Base-by-base conservation (phyloP, 2,888 invertebrate genomes). In the Ephialtes manifestator region DNA sequence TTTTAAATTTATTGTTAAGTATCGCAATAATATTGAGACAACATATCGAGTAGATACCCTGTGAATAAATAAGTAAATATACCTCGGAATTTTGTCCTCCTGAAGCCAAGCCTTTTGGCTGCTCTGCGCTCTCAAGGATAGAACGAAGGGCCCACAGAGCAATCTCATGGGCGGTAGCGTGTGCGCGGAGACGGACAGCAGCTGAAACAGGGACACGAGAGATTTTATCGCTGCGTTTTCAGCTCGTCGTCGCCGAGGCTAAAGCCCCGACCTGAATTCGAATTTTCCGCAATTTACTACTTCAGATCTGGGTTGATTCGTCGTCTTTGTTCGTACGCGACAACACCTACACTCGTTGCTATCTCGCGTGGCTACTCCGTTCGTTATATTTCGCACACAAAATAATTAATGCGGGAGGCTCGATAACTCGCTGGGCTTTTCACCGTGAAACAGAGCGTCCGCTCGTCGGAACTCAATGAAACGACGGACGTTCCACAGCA, bases 151-250 rank as follows among this genome's bases (percentile, higher is more conserved):
- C 65, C 90, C 89, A 82, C 94, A 94, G 7, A 94, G 88, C 80
- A 93, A 88, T 82, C 91, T 92, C 91, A 94, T 92, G 2, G 94
- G 93, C 65, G 94, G 94, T 85, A 94, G 89, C 2, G 94, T 94
- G 80, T 94, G 94, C 20, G 94, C 93, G 10, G 94, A 93, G 63
- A 93, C 92, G 15, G 91, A 90, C 18, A 93, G 86, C 60, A 93
- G 86, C 93, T 93, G 88, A 39, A 85, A 86, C 74, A 74, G 65
- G 71, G 48, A 71, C 70, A 71, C 48, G 28, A 18, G 65, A 85
- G 85, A 85, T 85, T 83, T 80, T 80, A 85, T 85, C 46, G 67
- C 18, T 5, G 20, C 60, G 46, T 80, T 58, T 84, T 67, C 51
- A 35, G 24, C 35, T 72, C 75, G 79, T 55, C 58, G 51, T 75